Percentiles rank a stretch among this genome's conserved stretches.
Conservation (phyloP, 2,113 vertebrate species). For the Cettia cetti region DNA sequence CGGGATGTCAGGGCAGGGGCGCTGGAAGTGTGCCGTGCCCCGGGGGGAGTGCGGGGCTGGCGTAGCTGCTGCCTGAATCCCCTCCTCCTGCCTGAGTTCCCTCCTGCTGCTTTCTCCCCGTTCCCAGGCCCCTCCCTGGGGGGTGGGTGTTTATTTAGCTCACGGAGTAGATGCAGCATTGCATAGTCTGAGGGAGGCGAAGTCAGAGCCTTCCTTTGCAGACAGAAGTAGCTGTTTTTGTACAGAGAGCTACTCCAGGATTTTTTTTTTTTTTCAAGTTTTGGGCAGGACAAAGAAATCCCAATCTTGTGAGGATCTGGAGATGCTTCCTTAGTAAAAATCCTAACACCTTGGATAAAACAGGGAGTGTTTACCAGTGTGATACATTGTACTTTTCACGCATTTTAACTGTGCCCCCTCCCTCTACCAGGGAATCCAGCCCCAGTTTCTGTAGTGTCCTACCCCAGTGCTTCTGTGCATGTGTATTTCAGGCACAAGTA, state of each 20-base stretch:
- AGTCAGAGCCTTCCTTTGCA: not conserved
- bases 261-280: not conserved
- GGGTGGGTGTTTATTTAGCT: not conserved
- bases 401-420: not conserved
- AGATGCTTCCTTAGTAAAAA: not conserved
- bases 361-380: not conserved
- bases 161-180: not conserved
- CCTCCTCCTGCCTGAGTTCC: not conserved
- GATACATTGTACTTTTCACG: not conserved
- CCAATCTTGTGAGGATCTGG: not conserved
- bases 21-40: fast-evolving
- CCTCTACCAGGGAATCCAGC: not conserved
- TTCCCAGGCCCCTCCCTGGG: not conserved
- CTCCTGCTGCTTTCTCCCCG: not conserved
- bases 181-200: not conserved
- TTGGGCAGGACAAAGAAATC: not conserved
- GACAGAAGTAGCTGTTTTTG: not conserved
- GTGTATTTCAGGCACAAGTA: not conserved
- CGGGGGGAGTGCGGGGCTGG: no score
- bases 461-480: not conserved
- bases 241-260: not conserved
- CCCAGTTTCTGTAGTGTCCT: not conserved
- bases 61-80: not conserved
- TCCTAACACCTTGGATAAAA: not conserved
- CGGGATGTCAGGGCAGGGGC: fast-evolving